A percentile compares a stretch with the other conserved stretches of the same genome.
These are phyloP conservation scores for Dromococcyx pavoninus DNA, from an alignment of 2,797 vertebrate genomes.

Conservation along the genomic window DNA sequence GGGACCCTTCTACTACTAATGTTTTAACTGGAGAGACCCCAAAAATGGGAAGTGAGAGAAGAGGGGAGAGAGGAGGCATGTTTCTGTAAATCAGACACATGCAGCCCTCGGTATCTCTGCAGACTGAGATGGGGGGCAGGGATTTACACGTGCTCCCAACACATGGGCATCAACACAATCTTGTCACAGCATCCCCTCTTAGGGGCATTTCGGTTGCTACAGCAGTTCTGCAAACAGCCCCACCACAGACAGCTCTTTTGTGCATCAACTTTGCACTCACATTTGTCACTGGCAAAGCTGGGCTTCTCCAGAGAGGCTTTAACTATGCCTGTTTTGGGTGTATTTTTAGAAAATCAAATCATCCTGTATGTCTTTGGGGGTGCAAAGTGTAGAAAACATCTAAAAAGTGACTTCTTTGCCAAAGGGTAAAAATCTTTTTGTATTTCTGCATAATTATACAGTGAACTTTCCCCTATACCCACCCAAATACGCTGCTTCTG, in stretches of 20 bases:
- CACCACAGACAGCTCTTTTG: fast-evolving
- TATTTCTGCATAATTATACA: background rate
- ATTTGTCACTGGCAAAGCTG: background rate
- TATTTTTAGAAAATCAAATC: background rate
- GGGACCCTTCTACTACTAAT: background rate
- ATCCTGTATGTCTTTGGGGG: background rate
- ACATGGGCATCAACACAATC: background rate
- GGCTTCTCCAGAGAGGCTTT: background rate
- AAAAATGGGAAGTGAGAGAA: background rate
- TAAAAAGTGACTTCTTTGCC: background rate
- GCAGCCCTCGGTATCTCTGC: background rate
- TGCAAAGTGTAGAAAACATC: background rate
- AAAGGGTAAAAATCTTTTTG: background rate
- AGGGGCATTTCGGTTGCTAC: background rate
- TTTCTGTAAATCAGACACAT: background rate
- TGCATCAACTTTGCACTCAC: background rate
- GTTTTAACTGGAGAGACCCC: background rate
- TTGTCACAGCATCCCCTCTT: background rate
- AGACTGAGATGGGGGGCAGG: background rate
- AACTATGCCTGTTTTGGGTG: background rate
- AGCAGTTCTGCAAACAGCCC: background rate
- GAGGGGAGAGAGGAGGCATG: background rate
- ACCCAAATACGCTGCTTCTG: background rate
- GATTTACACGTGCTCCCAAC: background rate
- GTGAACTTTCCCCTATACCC: background rate